These are phyloP conservation scores for Acromyrmex heyeri DNA, from an alignment of 1,140 invertebrate species.

Conservation along the genomic window DNA sequence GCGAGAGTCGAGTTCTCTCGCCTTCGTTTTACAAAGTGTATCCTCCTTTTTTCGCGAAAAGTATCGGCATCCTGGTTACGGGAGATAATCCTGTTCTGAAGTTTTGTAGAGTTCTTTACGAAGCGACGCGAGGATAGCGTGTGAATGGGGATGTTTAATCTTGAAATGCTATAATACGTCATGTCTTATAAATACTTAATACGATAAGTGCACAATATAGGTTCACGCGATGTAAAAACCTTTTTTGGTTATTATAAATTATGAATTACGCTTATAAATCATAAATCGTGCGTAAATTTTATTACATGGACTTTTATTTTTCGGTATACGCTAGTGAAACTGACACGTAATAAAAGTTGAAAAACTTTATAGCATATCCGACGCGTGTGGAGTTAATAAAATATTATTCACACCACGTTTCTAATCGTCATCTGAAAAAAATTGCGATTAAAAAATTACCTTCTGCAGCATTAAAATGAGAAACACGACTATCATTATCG, in stretches of 20 bases:
- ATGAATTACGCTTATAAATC: background rate
- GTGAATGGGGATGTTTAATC: background rate
- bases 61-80: slow-evolving; percentile 17
- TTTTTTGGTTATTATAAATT: background rate
- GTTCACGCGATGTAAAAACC: background rate
- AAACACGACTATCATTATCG: background rate
- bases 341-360: background rate
- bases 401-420: background rate
- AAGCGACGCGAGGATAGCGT: background rate
- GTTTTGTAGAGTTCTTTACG: background rate
- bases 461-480: background rate
- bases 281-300: background rate
- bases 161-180: background rate
- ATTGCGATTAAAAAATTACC: slow-evolving; percentile 2
- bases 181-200: background rate
- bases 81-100: slow-evolving; percentile 14
- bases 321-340: background rate
- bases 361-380: background rate
- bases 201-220: background rate
- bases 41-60: background rate
- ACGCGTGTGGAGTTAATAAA: slow-evolving; percentile 5
- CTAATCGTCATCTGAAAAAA: background rate
- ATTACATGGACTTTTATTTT: background rate
- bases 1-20: background rate
- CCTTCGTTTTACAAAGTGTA: background rate